Percentiles rank a stretch among this genome's conserved stretches.
These are phyloP conservation scores for Arbacia lixula DNA, from an alignment of 53 echinoderm and acorn worm species.

Conservation along the genomic window DNA sequence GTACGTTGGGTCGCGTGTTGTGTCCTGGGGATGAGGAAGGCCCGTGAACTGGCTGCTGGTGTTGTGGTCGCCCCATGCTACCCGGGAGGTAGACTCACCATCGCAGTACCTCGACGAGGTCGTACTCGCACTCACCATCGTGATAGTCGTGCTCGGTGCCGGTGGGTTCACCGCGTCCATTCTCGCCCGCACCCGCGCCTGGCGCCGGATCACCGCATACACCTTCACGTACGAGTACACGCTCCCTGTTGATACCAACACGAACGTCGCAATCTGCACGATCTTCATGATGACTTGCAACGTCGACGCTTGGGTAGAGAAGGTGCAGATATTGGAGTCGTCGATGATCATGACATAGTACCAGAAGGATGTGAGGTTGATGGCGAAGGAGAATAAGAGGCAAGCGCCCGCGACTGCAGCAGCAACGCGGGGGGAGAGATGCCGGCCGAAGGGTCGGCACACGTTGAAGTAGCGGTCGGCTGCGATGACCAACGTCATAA, in stretches of 20 bases:
- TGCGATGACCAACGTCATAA: constrained; percentile 34
- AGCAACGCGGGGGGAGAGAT: constrained; percentile 6
- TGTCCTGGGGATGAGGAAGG: no score
- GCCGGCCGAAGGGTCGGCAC: constrained; percentile 42
- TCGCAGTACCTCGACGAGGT: no score
- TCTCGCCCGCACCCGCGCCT: constrained; percentile 37
- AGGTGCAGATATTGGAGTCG: neutral
- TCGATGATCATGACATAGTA: neutral
- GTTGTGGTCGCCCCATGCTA: no score
- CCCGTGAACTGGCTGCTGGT: no score
- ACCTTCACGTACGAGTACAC: constrained; percentile 53
- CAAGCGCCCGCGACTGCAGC: neutral
- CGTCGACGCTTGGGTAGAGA: neutral
- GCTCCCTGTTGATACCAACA: neutral
- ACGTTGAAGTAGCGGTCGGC: constrained; percentile 60
- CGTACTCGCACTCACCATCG: no score
- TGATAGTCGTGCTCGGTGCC: no score
- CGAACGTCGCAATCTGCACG: constrained; percentile 8
- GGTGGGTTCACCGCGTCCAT: no score
- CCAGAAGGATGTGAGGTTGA: constrained; percentile 23
- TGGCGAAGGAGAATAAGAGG: neutral
- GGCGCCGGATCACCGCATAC: constrained; percentile 36
- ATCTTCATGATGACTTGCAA: neutral
- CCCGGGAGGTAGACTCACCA: no score
- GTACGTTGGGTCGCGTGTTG: no score